Conservation (phyloP, 1,140 invertebrate genomes). For the Cotesia typhae region DNA sequence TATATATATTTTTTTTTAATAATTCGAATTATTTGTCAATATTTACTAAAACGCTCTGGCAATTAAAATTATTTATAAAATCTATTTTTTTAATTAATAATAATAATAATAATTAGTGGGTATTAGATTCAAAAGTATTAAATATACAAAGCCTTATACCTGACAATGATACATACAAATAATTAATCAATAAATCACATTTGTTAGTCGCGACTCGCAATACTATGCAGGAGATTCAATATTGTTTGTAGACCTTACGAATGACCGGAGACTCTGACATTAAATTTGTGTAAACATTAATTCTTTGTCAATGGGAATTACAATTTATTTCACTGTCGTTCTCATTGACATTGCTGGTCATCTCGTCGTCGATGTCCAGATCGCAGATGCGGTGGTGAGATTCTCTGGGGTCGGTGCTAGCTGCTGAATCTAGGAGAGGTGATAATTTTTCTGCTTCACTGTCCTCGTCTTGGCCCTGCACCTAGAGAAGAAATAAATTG, state of each 20-base stretch:
- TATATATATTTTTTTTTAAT: no score
- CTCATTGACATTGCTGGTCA: slow-evolving; percentile 55
- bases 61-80: no score
- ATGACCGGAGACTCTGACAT: slow-evolving; percentile 38
- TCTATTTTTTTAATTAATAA: no score
- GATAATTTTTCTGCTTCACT: slow-evolving; percentile 84
- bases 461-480: slow-evolving; percentile 73
- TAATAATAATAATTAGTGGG: no score
- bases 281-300: slow-evolving; percentile 44
- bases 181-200: no score
- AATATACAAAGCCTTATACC: no score
- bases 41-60: no score
- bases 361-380: slow-evolving; percentile 58
- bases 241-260: slow-evolving; percentile 34
- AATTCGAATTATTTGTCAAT: no score
- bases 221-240: slow-evolving; percentile 13
- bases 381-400: slow-evolving; percentile 55
- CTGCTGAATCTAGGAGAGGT: slow-evolving; percentile 72
- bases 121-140: no score
- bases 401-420: slow-evolving; percentile 61
- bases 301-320: slow-evolving; percentile 55
- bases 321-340: slow-evolving; percentile 52
- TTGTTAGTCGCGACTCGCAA: neutral
- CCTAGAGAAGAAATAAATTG: slow-evolving; percentile 44
- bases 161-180: no score